Conservation (phyloP, 2,797 vertebrate genomes). For the Ficedula albicollis region DNA sequence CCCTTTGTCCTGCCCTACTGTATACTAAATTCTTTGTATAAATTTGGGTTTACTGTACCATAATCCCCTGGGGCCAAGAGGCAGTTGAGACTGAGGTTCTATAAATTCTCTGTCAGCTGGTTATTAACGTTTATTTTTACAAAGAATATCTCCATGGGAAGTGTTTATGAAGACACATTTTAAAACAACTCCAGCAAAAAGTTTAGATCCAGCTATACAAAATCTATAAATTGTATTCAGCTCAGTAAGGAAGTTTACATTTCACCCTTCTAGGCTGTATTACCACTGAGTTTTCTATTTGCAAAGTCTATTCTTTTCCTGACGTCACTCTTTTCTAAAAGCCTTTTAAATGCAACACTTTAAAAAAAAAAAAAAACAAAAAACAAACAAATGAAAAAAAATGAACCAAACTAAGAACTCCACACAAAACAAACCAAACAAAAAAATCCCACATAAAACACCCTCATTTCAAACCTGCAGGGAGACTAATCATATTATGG, state of each 20-base stretch:
- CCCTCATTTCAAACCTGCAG: not conserved
- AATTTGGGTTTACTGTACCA: not conserved
- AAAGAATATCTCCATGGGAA: slow-evolving; percentile 36
- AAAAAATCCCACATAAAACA: not conserved
- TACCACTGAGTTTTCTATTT: not conserved
- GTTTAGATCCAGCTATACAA: slow-evolving; percentile 12
- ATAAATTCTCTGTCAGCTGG: slow-evolving; percentile 48
- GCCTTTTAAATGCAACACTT: not conserved
- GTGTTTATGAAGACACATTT: slow-evolving; percentile 56
- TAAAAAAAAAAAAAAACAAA: not conserved
- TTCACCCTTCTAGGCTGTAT: not conserved
- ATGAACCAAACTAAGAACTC: not conserved
- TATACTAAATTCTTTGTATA: not conserved
- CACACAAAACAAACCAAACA: not conserved
- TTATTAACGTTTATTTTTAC: slow-evolving; percentile 53
- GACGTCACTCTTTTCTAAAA: not conserved
- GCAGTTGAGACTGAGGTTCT: not conserved
- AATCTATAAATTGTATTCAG: slow-evolving; percentile 28
- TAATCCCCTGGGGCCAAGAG: not conserved
- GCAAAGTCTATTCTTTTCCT: not conserved
- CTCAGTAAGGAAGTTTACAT: slow-evolving; percentile 50
- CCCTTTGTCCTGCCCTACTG: not conserved
- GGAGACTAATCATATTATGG: not conserved
- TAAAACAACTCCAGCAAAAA: slow-evolving; percentile 42
- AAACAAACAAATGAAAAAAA: not conserved